Percentiles rank a stretch among this genome's conserved stretches.
Evolutionary conservation across 2,888 invertebrate genomes (phyloP).

Genomic region (Eupsilia transversa): DNA sequence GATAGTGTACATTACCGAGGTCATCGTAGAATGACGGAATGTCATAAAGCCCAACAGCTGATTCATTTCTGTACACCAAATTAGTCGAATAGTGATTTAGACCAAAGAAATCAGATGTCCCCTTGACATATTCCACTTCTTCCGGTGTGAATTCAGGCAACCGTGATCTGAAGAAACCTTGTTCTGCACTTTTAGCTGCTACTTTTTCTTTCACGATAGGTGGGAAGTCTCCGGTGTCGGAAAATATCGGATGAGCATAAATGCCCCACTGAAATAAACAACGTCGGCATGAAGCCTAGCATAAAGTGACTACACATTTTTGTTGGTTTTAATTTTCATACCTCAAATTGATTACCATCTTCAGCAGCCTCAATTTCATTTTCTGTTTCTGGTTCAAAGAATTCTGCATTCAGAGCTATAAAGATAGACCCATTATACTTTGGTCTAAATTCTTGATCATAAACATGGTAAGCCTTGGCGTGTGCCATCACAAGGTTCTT

Average conservation of each 20-base stretch:
- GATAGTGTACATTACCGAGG: slow-evolving; percentile 57
- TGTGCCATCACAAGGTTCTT: slow-evolving; percentile 90
- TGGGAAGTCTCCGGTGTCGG: slow-evolving; percentile 91
- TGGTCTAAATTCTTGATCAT: slow-evolving; percentile 83
- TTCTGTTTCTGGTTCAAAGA: slow-evolving; percentile 83
- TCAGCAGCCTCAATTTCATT: slow-evolving; percentile 86
- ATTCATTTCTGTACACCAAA: slow-evolving; percentile 79
- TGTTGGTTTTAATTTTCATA: slow-evolving; percentile 55
- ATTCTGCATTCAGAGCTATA: slow-evolving; percentile 67
- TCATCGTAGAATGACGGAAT: slow-evolving; percentile 73
- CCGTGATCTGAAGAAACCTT: slow-evolving; percentile 90
- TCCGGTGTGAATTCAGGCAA: slow-evolving; percentile 90
- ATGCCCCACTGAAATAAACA: slow-evolving; percentile 85
- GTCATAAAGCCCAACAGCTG: slow-evolving; percentile 56
- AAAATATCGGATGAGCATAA: slow-evolving; percentile 91
- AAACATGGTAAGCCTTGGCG: slow-evolving; percentile 85
- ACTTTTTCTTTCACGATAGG: slow-evolving; percentile 90
- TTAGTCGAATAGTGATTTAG: slow-evolving; percentile 92
- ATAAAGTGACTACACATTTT: neutral
- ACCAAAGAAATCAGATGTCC: slow-evolving; percentile 92
- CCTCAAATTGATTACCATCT: slow-evolving; percentile 85
- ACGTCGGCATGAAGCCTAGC: neutral
- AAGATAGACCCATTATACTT: slow-evolving; percentile 73
- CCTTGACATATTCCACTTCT: slow-evolving; percentile 91
- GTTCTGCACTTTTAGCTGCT: slow-evolving; percentile 88